These are phyloP conservation scores for Eupleurogrammus muticus DNA, from an alignment of 2,797 vertebrate genomes.

Conservation along the genomic window DNA sequence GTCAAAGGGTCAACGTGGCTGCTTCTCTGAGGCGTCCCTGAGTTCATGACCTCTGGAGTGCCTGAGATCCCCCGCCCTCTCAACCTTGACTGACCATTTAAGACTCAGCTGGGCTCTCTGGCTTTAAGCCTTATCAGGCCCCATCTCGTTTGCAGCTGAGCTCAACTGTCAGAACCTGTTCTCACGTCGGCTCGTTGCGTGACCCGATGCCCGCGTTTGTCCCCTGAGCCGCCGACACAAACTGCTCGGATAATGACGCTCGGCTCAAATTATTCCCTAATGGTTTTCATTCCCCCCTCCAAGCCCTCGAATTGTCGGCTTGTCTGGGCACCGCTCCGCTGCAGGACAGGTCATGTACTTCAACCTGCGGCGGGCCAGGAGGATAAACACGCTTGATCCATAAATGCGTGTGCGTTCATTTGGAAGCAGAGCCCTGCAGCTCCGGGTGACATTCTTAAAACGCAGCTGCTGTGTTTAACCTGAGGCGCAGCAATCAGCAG, in stretches of 20 bases:
- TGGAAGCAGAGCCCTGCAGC: constrained; percentile 44
- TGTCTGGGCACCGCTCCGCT: constrained; percentile 54
- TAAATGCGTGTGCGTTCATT: constrained; percentile 66
- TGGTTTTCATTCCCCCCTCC: constrained; percentile 53
- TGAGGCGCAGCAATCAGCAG: constrained; percentile 49
- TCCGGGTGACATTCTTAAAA: constrained; percentile 65
- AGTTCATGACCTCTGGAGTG: constrained; percentile 48
- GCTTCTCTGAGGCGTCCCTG: constrained; percentile 27
- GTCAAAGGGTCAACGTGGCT: constrained; percentile 59
- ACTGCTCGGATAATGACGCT: constrained; percentile 57
- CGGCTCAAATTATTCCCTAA: constrained; percentile 51
- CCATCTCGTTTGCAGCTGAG: constrained; percentile 59
- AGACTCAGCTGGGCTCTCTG: constrained; percentile 59
- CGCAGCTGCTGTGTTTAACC: constrained; percentile 73
- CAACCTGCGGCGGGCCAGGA: constrained; percentile 60
- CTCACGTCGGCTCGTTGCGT: constrained; percentile 41
- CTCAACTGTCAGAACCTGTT: constrained; percentile 74
- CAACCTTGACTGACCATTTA: constrained; percentile 76
- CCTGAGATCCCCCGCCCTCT: constrained; percentile 42
- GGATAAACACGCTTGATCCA: constrained; percentile 77
- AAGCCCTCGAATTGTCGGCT: constrained; percentile 42
- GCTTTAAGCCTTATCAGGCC: constrained; percentile 53
- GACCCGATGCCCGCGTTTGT: constrained; percentile 42
- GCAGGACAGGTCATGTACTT: constrained; percentile 64
- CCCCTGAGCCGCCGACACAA: constrained; percentile 43